Evolutionary conservation across 2,113 vertebrate genomes (phyloP), one percentile per base, ranked within the genome.

Genomic region (Orycteropus afer): DNA sequence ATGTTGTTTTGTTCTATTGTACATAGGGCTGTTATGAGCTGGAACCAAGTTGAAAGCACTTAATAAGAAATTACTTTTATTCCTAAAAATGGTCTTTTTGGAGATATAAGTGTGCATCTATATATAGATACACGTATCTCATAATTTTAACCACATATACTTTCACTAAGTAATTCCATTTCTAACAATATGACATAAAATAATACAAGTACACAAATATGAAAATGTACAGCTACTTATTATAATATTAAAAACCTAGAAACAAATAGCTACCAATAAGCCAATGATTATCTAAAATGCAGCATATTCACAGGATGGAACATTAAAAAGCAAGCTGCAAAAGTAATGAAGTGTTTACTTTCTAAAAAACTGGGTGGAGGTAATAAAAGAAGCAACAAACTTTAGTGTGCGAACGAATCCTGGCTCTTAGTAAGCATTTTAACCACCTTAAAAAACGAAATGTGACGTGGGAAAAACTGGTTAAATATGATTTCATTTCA

Each of bases 101-200:
- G 37, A 71, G 12, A 71, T 71, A 32, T 40, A 40, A 10, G 5
- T 69, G 20, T 32, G 13, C 27, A 11, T 63, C 5, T 59, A 11
- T 27, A 59, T 29, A 29, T 34, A 18, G 2, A n/a, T 17, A 69
- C 25, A 15, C 13, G 2, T 49, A 27, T 55, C 80, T 49, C 40
- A 88, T 18, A 86, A 79, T 89, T 94, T 91, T 82, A 96, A 96
- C n/a, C 25, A 40, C 40, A 93, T 55, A 61, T 53, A 57, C 13
- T 84, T 45, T 73, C 32, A 77, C 37, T 23, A 32, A 81, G 27
- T 42, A 94, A 86, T 57, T 93, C 79, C 73, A 89, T 55, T 94
- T 96, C 91, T 45, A 59, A 95, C 22, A 84, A 25, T 53, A 0
- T 55, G 32, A 78, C 80, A 59, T 22, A 80, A 2, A 29, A 14